Evolutionary conservation across 2,113 vertebrate species (phyloP).

Genomic region (Eretmochelys imbricata): DNA sequence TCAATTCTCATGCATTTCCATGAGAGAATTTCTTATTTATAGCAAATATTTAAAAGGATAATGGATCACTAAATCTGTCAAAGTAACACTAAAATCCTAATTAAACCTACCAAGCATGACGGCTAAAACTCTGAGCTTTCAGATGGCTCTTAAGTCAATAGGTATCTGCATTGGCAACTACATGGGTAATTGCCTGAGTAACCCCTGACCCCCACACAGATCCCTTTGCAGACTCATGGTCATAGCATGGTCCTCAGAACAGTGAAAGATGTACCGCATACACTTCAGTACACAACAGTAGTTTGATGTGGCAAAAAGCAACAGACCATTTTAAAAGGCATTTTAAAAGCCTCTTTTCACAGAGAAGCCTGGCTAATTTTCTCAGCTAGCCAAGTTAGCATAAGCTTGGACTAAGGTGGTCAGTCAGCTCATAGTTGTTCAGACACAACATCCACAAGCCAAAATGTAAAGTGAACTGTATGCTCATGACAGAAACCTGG

Average conservation of each 20-base stretch:
- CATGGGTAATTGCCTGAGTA: fast-evolving
- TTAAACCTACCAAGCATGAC: neutral
- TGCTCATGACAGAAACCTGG: fast-evolving
- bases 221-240: neutral
- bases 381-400: neutral
- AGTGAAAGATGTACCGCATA: fast-evolving
- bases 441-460: neutral
- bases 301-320: fast-evolving
- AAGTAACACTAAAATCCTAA: neutral
- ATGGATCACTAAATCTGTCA: neutral
- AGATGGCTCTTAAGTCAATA: neutral
- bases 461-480: neutral
- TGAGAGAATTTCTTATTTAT: neutral
- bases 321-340: fast-evolving
- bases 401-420: neutral
- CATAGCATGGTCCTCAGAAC: fast-evolving
- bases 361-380: neutral
- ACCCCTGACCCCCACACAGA: neutral
- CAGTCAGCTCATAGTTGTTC: neutral
- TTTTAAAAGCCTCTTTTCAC: neutral
- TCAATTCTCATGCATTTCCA: neutral
- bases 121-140: neutral
- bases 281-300: neutral
- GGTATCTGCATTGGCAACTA: neutral
- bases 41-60: neutral